phyloP scores from a whole-genome alignment of 2,888 invertebrate genomes.

The Clitarchus hookeri region DNA sequence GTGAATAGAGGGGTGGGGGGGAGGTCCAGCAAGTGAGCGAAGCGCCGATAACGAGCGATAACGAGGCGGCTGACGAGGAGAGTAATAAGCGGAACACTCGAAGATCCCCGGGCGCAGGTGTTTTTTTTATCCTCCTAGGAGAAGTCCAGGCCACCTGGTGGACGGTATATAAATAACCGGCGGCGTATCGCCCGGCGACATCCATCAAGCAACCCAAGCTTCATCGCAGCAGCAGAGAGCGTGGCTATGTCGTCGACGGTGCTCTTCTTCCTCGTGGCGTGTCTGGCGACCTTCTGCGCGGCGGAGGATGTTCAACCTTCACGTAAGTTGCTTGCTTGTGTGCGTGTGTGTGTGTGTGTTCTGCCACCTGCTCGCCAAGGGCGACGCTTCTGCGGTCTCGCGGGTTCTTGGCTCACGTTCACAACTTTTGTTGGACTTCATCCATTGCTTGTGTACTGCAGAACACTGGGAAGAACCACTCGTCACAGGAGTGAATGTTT shows the following conservation, averaged over 20 bases:
- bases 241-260: neutral
- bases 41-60: neutral
- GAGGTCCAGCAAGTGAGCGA: neutral
- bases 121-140: neutral
- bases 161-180: neutral
- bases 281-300: neutral
- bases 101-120: neutral
- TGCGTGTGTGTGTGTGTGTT: too few species aligned
- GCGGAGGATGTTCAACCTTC: neutral
- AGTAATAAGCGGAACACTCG: neutral
- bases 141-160: too few species aligned
- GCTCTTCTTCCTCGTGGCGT: neutral
- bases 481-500: too few species aligned
- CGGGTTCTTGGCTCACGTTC: too few species aligned
- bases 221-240: too few species aligned
- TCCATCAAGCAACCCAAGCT: too few species aligned
- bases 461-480: too few species aligned
- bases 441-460: too few species aligned
- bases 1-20: neutral
- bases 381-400: too few species aligned
- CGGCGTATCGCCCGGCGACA: too few species aligned
- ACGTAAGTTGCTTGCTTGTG: neutral
- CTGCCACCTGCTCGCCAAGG: too few species aligned
- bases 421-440: too few species aligned
- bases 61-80: neutral